A percentile compares a stretch with the other conserved stretches of the same genome.
Conservation (phyloP, 2,113 vertebrate genomes). For the Hiodon tergisus region DNA sequence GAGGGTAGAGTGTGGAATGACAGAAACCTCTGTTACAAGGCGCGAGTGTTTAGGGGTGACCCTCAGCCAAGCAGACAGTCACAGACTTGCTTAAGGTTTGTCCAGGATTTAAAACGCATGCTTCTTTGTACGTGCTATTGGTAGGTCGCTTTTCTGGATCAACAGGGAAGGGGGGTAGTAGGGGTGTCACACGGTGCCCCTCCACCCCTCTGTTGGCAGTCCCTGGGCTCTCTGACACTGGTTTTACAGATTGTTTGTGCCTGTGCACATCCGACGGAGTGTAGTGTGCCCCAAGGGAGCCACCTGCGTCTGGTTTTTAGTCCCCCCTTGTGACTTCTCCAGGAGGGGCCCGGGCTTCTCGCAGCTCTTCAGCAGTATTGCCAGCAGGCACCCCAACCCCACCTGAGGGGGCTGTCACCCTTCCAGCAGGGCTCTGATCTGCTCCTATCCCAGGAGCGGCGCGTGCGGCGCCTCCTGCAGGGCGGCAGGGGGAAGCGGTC, state of each 20-base stretch:
- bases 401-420: conserved; percentile 39
- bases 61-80: background rate
- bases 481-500: conserved; percentile 2
- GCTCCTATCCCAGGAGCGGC: conserved; percentile 40
- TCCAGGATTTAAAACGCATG: too few relatives aligned
- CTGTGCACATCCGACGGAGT: background rate
- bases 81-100: background rate
- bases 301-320: background rate
- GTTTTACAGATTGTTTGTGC: background rate
- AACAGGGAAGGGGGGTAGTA: background rate
- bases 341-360: conserved; percentile 31
- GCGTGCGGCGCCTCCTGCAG: conserved; percentile 17
- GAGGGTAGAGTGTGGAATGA: too few relatives aligned
- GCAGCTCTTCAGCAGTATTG: conserved; percentile 36
- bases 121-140: too few relatives aligned
- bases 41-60: too few relatives aligned
- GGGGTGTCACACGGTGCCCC: background rate
- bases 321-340: conserved; percentile 22
- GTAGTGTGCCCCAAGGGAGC: conserved; percentile 16
- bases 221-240: background rate
- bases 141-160: too few relatives aligned
- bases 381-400: conserved; percentile 33
- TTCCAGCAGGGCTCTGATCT: conserved; percentile 38
- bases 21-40: too few relatives aligned
- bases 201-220: background rate